Percentiles rank a stretch among this genome's conserved stretches.
These are phyloP conservation scores for Pteromalus puparum DNA, from an alignment of 1,140 invertebrate species.

Conservation along the genomic window DNA sequence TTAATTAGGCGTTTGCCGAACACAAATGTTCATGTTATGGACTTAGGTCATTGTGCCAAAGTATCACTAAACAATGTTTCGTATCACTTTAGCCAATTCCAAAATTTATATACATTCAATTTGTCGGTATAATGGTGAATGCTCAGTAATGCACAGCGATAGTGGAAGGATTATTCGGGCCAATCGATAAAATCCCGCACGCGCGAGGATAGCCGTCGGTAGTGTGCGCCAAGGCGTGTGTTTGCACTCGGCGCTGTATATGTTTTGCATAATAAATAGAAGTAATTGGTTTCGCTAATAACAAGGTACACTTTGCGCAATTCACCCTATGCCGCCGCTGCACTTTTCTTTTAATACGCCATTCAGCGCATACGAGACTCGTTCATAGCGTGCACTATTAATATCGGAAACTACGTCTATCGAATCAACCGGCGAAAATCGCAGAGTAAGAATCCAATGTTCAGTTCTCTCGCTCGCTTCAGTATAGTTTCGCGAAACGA, in stretches of 20 bases:
- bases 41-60: too few species aligned
- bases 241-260: constrained; percentile 37
- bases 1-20: too few species aligned
- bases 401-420: neutral
- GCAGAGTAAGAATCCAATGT: too few species aligned
- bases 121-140: neutral
- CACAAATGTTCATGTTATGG: too few species aligned
- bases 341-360: constrained; percentile 20
- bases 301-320: constrained; percentile 37
- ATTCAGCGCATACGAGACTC: neutral
- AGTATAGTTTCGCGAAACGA: too few species aligned
- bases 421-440: neutral
- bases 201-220: neutral
- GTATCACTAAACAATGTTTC: neutral
- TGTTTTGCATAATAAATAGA: constrained; percentile 51
- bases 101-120: neutral
- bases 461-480: too few species aligned
- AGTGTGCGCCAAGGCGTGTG: neutral
- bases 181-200: constrained; percentile 32
- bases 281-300: constrained; percentile 51
- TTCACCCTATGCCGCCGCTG: neutral
- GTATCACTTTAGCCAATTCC: neutral
- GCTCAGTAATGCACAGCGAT: neutral
- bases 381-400: neutral
- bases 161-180: constrained; percentile 37